Percentiles rank a stretch among this genome's conserved stretches.
Evolutionary conservation across 2,888 invertebrate species (phyloP).

Genomic region (Aleiodes alternator): DNA sequence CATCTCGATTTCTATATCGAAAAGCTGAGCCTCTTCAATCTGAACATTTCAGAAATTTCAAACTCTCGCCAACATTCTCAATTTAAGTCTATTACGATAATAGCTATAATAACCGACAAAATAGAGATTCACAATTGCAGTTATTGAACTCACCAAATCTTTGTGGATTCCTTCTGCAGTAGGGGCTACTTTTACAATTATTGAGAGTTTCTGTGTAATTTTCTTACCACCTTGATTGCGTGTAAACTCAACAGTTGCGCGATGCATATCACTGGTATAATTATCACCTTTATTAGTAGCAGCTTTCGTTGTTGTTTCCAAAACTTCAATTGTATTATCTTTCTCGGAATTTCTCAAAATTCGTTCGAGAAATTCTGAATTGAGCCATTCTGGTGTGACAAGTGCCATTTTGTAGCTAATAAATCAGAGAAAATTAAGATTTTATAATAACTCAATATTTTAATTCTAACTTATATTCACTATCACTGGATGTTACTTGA

Average conservation of each 20-base stretch:
- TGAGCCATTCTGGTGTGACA: conserved; percentile 64
- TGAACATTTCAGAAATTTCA: conserved; percentile 48
- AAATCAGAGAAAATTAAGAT: neutral
- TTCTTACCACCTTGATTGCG: conserved; percentile 50
- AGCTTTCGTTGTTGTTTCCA: conserved; percentile 61
- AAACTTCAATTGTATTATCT: conserved; percentile 64
- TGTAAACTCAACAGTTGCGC: conserved; percentile 60
- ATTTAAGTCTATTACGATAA: too few species aligned
- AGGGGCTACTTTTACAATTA: conserved; percentile 72
- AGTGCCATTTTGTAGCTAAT: conserved; percentile 56
- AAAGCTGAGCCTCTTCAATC: conserved; percentile 62
- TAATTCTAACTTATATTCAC: too few species aligned
- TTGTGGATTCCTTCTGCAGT: conserved; percentile 73
- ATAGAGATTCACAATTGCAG: conserved; percentile 1
- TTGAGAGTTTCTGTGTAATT: conserved; percentile 59
- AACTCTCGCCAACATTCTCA: neutral
- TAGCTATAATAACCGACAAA: neutral
- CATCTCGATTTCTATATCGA: conserved; percentile 67
- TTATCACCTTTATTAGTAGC: conserved; percentile 72
- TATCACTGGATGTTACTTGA: too few species aligned
- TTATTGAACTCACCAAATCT: conserved; percentile 59
- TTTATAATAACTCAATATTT: neutral
- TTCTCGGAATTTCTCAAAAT: conserved; percentile 62
- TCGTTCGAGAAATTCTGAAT: conserved; percentile 63
- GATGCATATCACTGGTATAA: conserved; percentile 72